A percentile compares a stretch with the other conserved stretches of the same genome.
phyloP scores from a whole-genome alignment of 2,888 invertebrate species.

The Papilio demoleus region DNA sequence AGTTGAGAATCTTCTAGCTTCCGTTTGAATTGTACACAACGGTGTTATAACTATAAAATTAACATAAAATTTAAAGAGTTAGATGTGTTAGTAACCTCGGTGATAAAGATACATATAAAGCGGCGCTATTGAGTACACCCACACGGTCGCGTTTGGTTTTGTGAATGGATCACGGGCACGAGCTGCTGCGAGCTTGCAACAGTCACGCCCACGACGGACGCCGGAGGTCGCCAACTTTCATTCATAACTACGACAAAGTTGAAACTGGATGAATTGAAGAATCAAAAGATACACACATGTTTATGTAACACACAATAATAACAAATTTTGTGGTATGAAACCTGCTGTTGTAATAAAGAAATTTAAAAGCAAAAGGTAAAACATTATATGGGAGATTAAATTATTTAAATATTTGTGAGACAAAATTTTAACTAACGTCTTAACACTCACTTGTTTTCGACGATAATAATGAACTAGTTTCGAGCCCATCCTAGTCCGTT shows the following conservation, averaged over 20 bases:
- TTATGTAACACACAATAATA: not conserved
- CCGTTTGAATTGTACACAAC: conserved; percentile 11
- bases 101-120: conserved; percentile 60
- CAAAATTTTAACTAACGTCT: too few species aligned
- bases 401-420: too few species aligned
- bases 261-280: conserved; percentile 37
- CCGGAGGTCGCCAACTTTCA: conserved; percentile 82
- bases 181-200: conserved; percentile 63
- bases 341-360: too few species aligned
- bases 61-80: conserved; percentile 31
- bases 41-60: conserved; percentile 14
- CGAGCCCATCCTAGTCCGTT: too few species aligned
- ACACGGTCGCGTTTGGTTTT: conserved; percentile 55
- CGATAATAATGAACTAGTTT: too few species aligned
- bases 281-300: conserved; percentile 10
- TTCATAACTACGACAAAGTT: conserved; percentile 63
- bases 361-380: too few species aligned
- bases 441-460: too few species aligned
- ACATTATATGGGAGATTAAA: too few species aligned
- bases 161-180: conserved; percentile 68
- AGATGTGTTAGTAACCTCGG: conserved; percentile 47
- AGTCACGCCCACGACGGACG: conserved; percentile 71
- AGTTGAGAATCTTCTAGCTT: conserved; percentile 20
- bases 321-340: too few species aligned
- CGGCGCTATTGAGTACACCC: conserved; percentile 62